Evolutionary conservation across 2,113 vertebrate species (phyloP), one percentile per base, ranked within the genome.

Genomic region (Embiotoca jacksoni): DNA sequence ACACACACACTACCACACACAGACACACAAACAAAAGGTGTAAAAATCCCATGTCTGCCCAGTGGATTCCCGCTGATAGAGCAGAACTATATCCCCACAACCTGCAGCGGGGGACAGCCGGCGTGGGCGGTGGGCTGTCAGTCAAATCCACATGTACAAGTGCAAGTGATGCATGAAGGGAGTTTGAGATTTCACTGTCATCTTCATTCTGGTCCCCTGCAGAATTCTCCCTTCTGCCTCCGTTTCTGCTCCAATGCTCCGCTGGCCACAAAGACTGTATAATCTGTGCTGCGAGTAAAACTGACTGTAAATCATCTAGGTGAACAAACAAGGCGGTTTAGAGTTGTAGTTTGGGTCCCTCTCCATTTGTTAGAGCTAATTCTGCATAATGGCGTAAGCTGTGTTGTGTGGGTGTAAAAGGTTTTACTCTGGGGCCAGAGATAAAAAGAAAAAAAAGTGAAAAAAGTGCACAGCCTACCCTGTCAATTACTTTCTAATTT

Each of bases 151-250:
- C 85, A 78, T 84, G 76, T 82, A 76, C 67, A 65, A 50, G 31
- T 56, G 8, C 61, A 66, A 91, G 78, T 74, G 70, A 89, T 78
- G 90, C 90, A 82, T 90, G 79, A 89, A 89, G 89, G 64, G 72
- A 91, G 82, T 83, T 76, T 84, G 82, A 91, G 82, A 91, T 84
- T 87, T 84, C 47, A 70, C 87, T 84, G 85, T 91, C 87, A 89
- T 89, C 66, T 72, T 71, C 74, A 78, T 73, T 85, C 82, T 62
- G 66, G 58, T 72, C 71, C 82, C 82, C 67, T 64, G 65, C 69
- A 82, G 59, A 80, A 64, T 61, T 46, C 63, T 61, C 44, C 67
- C 69, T 44, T 75, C 62, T 86, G 68, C 47, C 52, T 79, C 72
- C 33, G 58, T 83, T 83, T 83, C 70, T 84, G 76, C 90, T 86